Conservation (phyloP, 2,113 vertebrate species). For the Menura novaehollandiae region DNA sequence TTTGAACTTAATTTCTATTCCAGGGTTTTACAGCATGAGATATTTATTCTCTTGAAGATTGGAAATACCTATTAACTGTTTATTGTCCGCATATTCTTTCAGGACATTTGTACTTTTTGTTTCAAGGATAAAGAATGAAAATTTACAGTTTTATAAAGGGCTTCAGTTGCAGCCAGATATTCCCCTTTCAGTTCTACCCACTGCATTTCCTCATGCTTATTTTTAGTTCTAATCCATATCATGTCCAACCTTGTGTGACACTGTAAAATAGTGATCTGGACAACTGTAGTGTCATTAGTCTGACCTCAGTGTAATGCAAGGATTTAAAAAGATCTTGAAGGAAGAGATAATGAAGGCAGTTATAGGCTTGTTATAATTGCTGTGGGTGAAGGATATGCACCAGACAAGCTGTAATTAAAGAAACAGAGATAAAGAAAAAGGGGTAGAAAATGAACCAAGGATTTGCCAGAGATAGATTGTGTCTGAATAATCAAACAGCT, state of each 20-base stretch:
- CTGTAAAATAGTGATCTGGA: background rate
- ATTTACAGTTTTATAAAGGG: background rate
- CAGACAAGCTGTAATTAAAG: conserved; percentile 45
- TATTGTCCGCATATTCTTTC: background rate
- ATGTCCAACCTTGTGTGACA: background rate
- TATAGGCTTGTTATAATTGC: background rate
- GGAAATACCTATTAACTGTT: background rate
- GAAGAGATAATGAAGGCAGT: conserved; percentile 17
- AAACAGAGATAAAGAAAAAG: conserved; percentile 37
- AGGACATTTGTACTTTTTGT: background rate
- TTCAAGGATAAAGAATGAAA: background rate
- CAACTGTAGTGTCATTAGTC: background rate
- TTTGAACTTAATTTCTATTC: background rate
- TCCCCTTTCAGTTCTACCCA: background rate
- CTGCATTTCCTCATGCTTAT: background rate
- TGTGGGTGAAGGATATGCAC: conserved; percentile 2
- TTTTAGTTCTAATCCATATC: background rate
- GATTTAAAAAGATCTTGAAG: background rate
- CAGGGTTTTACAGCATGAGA: background rate
- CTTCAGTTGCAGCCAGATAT: background rate
- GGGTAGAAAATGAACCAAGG: background rate
- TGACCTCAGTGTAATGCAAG: background rate
- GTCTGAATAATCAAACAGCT: conserved; percentile 1
- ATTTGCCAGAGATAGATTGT: background rate
- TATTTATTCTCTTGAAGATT: background rate